phyloP scores from a whole-genome alignment of 2,797 vertebrate species.

The Gila robusta region DNA sequence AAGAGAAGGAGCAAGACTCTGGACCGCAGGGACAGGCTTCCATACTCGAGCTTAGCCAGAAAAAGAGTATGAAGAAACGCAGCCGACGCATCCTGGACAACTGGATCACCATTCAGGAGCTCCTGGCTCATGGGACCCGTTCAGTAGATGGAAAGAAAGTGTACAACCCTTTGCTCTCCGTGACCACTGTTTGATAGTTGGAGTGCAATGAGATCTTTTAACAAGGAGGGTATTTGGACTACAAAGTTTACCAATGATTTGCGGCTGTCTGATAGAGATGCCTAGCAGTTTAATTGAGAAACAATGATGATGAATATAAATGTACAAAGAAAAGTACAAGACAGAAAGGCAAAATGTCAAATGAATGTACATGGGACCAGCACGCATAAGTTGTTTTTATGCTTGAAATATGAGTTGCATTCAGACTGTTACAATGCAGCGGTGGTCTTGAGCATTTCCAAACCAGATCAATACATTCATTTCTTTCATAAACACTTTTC shows the following conservation, averaged over 20 bases:
- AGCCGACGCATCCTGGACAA: conserved; percentile 87
- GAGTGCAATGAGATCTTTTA: not conserved
- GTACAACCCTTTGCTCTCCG: conserved; percentile 85
- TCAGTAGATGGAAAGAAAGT: conserved; percentile 80
- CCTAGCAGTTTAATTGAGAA: not conserved
- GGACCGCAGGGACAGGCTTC: conserved; percentile 55
- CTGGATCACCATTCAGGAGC: conserved; percentile 91
- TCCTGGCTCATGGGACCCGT: conserved; percentile 84
- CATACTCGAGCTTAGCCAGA: conserved; percentile 83
- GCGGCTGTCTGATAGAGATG: not conserved
- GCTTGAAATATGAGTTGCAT: conserved; percentile 13
- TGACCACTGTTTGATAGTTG: conserved; percentile 80
- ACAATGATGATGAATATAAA: not conserved
- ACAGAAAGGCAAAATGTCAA: conserved; percentile 7
- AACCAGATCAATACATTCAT: not conserved
- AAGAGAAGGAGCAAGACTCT: conserved; percentile 66
- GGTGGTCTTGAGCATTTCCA: not conserved
- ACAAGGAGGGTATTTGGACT: not conserved
- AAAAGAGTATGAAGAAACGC: conserved; percentile 81
- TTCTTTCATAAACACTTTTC: not conserved
- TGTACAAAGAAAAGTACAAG: not conserved
- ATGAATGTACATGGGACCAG: conserved; percentile 17
- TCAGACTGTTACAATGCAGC: conserved; percentile 9
- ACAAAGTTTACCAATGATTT: not conserved
- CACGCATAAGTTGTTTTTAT: not conserved